These are phyloP conservation scores for Phycodurus eques DNA, from an alignment of 2,113 vertebrate species.

Conservation along the genomic window DNA sequence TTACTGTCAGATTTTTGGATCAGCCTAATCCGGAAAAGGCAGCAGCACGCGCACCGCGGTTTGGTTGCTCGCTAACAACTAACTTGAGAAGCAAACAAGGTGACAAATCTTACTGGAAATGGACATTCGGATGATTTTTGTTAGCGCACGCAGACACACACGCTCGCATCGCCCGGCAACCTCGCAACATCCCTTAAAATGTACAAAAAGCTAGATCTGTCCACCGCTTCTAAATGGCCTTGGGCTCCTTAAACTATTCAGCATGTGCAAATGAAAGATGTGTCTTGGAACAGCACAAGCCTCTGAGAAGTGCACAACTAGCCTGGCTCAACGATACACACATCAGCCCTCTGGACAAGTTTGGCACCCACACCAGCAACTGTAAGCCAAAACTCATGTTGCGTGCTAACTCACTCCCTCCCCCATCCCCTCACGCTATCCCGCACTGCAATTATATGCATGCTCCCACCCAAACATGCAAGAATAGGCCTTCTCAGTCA, in stretches of 20 bases:
- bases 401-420: slow-evolving; percentile 72
- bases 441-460: slow-evolving; percentile 75
- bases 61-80: slow-evolving; percentile 66
- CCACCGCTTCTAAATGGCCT: slow-evolving; percentile 46
- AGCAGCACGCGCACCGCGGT: slow-evolving; percentile 64
- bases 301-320: slow-evolving; percentile 55
- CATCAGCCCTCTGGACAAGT: slow-evolving; percentile 71
- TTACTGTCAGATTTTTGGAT: slow-evolving; percentile 69
- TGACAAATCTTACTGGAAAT: slow-evolving; percentile 30
- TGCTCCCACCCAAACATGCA: slow-evolving; percentile 75
- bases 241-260: slow-evolving; percentile 60
- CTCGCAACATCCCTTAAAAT: slow-evolving; percentile 43
- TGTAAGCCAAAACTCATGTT: slow-evolving; percentile 71
- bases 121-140: slow-evolving; percentile 41
- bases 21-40: slow-evolving; percentile 64
- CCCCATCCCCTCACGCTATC: slow-evolving; percentile 65
- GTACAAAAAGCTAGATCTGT: slow-evolving; percentile 42
- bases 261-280: slow-evolving; percentile 69
- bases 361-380: slow-evolving; percentile 63
- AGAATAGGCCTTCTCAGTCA: slow-evolving; percentile 76
- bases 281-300: slow-evolving; percentile 52
- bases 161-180: slow-evolving; percentile 24
- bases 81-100: slow-evolving; percentile 64
- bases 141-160: slow-evolving; percentile 15
- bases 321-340: slow-evolving; percentile 51